phyloP scores from a whole-genome alignment of 2,113 vertebrate species.

The Prunella fulvescens region DNA sequence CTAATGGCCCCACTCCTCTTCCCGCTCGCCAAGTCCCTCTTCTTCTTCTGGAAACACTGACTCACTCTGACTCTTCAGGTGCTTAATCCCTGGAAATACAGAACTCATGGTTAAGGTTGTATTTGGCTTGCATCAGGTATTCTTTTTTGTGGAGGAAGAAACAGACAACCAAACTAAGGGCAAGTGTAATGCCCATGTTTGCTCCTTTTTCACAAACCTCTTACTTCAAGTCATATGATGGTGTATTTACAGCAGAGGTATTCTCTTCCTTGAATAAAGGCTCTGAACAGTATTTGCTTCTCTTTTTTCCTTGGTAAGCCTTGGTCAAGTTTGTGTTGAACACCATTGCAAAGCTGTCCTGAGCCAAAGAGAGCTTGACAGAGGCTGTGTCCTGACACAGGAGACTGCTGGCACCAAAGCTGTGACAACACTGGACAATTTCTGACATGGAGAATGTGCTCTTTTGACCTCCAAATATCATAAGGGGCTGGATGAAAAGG shows the following conservation, averaged over 20 bases:
- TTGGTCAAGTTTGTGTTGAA: background rate
- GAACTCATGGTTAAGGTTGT: constrained; percentile 22
- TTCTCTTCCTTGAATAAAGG: background rate
- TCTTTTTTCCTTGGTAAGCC: background rate
- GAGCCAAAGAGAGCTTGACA: background rate
- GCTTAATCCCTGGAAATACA: constrained; percentile 78
- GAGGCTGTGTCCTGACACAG: background rate
- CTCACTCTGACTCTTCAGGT: constrained; percentile 76
- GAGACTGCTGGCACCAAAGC: background rate
- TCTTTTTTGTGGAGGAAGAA: background rate
- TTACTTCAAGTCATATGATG: background rate
- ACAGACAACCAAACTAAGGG: background rate
- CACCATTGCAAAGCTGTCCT: background rate
- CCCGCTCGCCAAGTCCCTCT: constrained; percentile 68
- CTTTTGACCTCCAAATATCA: background rate
- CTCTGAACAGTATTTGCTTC: background rate
- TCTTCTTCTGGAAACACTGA: constrained; percentile 79
- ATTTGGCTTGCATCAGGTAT: fast-evolving
- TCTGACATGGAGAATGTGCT: background rate
- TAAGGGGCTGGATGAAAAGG: background rate
- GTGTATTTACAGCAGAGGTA: background rate
- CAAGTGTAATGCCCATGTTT: background rate
- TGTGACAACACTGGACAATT: background rate
- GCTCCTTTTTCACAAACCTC: background rate
- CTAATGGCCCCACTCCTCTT: constrained; percentile 73